These are phyloP conservation scores for Catagonus wagneri DNA, from an alignment of 2,113 vertebrate species.

Conservation along the genomic window DNA sequence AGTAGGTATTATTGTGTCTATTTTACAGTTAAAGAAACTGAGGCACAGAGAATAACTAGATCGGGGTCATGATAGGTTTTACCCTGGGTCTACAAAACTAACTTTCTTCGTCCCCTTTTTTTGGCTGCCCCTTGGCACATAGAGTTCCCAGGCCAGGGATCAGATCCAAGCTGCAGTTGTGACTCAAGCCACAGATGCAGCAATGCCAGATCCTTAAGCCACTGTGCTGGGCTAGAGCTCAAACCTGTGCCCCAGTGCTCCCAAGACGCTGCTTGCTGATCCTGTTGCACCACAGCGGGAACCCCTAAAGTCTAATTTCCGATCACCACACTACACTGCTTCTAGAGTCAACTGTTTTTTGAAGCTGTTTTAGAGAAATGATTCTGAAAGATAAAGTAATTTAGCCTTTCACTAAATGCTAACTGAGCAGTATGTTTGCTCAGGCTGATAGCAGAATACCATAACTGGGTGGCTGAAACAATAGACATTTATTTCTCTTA, in stretches of 20 bases:
- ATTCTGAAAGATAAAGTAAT: background rate
- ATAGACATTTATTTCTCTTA: background rate
- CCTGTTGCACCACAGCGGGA: too few relatives aligned
- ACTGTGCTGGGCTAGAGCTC: too few relatives aligned
- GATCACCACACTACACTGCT: background rate
- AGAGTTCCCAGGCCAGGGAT: too few relatives aligned
- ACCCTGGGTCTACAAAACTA: background rate
- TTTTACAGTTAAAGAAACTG: constrained; percentile 12
- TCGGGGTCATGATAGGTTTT: background rate
- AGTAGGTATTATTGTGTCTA: background rate
- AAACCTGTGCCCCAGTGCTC: too few relatives aligned
- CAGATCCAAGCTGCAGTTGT: too few relatives aligned
- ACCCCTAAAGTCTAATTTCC: background rate
- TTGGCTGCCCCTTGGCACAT: too few relatives aligned
- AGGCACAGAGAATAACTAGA: background rate
- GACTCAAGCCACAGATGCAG: too few relatives aligned
- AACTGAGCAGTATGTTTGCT: background rate
- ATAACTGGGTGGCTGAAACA: background rate
- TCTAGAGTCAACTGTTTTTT: background rate
- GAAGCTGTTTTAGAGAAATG: background rate
- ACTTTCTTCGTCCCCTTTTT: too few relatives aligned
- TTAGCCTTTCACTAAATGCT: background rate
- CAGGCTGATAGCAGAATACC: background rate
- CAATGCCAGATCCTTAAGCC: too few relatives aligned
- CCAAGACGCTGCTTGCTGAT: too few relatives aligned